phyloP scores from a whole-genome alignment of 2,797 vertebrate genomes.

The Australoheros facetus region DNA sequence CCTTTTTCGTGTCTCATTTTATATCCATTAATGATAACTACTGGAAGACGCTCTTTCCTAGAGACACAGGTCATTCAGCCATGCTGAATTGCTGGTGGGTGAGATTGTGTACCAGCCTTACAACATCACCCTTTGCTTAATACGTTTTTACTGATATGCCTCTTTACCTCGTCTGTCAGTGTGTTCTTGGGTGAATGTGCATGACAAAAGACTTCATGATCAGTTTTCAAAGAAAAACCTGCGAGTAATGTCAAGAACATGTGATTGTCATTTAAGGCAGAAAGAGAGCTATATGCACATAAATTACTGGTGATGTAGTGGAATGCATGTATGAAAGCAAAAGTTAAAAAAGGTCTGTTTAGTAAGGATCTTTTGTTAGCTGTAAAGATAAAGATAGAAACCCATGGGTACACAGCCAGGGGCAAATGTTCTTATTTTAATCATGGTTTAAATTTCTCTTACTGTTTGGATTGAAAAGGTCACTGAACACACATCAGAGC shows the following conservation, averaged over 20 bases:
- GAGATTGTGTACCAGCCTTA: conserved; percentile 16
- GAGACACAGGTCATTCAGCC: conserved; percentile 23
- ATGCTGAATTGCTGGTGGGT: not conserved
- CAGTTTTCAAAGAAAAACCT: not conserved
- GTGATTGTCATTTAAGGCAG: not conserved
- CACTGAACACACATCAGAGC: conserved; percentile 32
- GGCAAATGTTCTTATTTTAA: conserved; percentile 1
- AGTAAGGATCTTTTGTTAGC: not conserved
- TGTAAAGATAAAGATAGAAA: not conserved
- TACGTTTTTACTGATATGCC: not conserved
- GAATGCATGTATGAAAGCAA: not conserved
- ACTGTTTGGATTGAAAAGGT: conserved; percentile 56
- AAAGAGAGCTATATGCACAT: not conserved
- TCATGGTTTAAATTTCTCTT: conserved; percentile 2
- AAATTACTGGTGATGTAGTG: not conserved
- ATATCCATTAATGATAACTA: not conserved
- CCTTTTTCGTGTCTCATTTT: not conserved
- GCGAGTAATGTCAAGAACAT: too few species aligned
- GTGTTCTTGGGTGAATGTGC: not conserved
- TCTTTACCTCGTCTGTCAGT: not conserved
- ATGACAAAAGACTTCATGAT: not conserved
- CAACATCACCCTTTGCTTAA: not conserved
- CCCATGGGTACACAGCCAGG: not conserved
- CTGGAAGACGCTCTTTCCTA: not conserved
- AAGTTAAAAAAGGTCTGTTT: not conserved